Base-by-base conservation (phyloP, 2,113 vertebrate species). In the Catharus minimus region DNA sequence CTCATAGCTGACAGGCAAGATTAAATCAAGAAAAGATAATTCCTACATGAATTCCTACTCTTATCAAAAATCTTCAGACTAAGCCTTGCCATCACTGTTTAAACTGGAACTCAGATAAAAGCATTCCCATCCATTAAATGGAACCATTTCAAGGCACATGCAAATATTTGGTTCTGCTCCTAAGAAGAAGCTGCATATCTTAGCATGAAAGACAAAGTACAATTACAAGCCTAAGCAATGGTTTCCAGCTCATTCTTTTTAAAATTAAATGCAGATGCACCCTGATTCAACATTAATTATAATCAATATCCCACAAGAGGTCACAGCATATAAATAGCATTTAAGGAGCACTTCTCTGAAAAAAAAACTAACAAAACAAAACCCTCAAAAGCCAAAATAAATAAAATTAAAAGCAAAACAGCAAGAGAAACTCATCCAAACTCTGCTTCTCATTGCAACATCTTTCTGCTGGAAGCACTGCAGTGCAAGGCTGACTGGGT, bases 191-290 rank as follows among this genome's bases (percentile, higher is more conserved):
- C 1, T 33, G 77, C 5, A 41, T 52, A 77, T 78, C 44, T 55
- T 39, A 78, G 49, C 33, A 75, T 13, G 49, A 84, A 91, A 88
- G 13, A 81, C 32, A 64, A 83, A 86, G n/a, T 41, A 55, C 21
- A 71, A 13, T 64, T 81, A 36, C 0, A 5, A 71, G 22, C 16
- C 17, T 26, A 62, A 67, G 36, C 5, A 78, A 86, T 46, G 24
- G 1, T 60, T 80, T 56, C 81, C 65, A 74, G 43, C 38, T 60
- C 44, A 74, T 86, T 76, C 32, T 73, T 94, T 85, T 65, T 16
- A 18, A 80, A 89, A 94, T 69, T 4, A 93, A 85, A 87, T 44
- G 15, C 90, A 96, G 57, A 91, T 53, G 67, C 19, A 89, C 11
- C 12, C 17, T 57, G 64, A 78, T 75, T 82, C 66, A 65, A 82